Evolutionary conservation across 2,113 vertebrate genomes (phyloP).

Genomic region (Dicaeum eximium): DNA sequence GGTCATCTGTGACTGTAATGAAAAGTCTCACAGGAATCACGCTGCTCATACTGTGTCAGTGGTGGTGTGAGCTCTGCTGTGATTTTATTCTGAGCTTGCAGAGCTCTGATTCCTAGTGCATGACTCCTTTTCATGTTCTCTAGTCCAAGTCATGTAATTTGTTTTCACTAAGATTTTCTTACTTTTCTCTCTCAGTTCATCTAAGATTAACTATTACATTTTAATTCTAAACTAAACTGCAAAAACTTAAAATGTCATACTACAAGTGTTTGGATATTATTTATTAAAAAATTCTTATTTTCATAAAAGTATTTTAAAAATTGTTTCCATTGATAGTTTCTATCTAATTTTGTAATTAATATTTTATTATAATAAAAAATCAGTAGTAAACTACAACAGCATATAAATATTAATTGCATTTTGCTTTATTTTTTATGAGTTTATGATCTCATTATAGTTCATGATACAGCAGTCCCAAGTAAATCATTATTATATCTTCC

Average conservation of each 20-base stretch:
- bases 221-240: neutral
- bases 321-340: neutral
- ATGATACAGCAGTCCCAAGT: neutral
- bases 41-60: neutral
- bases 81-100: slow-evolving; percentile 1
- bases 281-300: neutral
- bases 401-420: neutral
- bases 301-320: neutral
- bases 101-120: neutral
- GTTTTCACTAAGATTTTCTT: neutral
- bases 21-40: slow-evolving; percentile 20
- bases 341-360: neutral
- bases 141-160: neutral
- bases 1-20: slow-evolving; percentile 40
- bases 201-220: neutral
- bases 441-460: neutral
- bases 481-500: neutral
- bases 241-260: neutral
- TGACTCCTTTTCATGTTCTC: neutral
- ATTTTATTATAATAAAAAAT: neutral
- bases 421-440: neutral
- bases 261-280: neutral
- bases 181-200: neutral
- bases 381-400: neutral
- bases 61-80: neutral